Evolutionary conservation across 2,888 invertebrate species (phyloP), one percentile per base, ranked within the genome.

Genomic region (Drosophila buzzatii): DNA sequence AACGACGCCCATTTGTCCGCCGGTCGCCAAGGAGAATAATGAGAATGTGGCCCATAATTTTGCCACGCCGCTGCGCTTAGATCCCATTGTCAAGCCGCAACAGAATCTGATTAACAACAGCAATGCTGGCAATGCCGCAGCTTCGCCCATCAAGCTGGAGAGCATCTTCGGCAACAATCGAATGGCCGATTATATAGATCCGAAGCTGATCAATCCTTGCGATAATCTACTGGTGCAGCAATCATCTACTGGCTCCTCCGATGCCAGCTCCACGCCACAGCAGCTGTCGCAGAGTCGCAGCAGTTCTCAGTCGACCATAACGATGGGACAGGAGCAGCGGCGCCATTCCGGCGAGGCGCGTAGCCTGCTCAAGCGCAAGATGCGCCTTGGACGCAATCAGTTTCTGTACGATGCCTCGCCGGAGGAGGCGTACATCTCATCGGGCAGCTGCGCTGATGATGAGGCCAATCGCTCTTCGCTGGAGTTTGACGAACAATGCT

Each of bases 141-240:
- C 33, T 2, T 16, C 73, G 6, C 77, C 88, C 45, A 73, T 91
- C 16, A 91, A 87, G 57, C 77, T 91, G 41, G 85, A 89, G 63
- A 77, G 82, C 55, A 86, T 87, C 12, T 89, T 81, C 55, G 85
- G 73, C 0, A 61, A 18, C 6, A 61, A 49, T 14, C 64, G 69
- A 0, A 18, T 69, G 20, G 70, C 80, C 37, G 93, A 94, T 91
- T 89, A 94, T 93, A 93, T 95, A 92, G 93, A 95, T 79, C 94
- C 95, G 12, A 95, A 94, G 81, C 93, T 96, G 67, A 96, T 96
- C 67, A 96, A 96, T 91, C 95, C 95, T 92, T 95, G 95, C 91
- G 96, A 96, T 91, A 96, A 96, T 93, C 93, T 96, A 57, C 94
- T 95, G 20, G 95, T 96, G 49, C 77, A 76, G 47, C 73, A 69